Conservation (phyloP, 1,140 invertebrate species). For the Apolygus lucorum region DNA sequence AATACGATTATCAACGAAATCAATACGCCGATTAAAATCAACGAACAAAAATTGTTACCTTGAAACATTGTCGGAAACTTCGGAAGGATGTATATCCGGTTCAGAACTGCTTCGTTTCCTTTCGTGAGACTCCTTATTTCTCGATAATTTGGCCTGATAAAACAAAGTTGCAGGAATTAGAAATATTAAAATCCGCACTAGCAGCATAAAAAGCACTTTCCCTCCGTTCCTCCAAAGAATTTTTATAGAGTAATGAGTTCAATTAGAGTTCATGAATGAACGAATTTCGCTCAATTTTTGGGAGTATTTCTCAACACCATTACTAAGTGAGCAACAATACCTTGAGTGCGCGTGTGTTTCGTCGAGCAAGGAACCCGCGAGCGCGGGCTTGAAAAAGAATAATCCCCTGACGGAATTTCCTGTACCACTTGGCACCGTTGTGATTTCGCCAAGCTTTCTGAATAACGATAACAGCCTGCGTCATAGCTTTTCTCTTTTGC, state of each 20-base stretch:
- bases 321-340: too few species aligned
- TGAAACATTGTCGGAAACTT: background rate
- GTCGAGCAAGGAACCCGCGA: constrained; percentile 47
- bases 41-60: background rate
- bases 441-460: constrained; percentile 67
- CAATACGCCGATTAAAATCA: too few species aligned
- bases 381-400: constrained; percentile 64
- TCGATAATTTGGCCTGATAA: background rate
- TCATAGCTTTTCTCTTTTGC: constrained; percentile 38
- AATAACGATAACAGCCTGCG: constrained; percentile 57
- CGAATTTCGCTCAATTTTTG: too few species aligned
- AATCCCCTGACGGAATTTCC: constrained; percentile 49
- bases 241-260: too few species aligned
- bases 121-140: background rate
- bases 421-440: constrained; percentile 54
- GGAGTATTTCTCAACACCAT: too few species aligned
- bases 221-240: too few species aligned
- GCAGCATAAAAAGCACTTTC: too few species aligned
- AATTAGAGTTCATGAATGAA: too few species aligned
- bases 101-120: constrained; percentile 8
- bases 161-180: too few species aligned
- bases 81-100: background rate
- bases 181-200: too few species aligned
- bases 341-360: background rate
- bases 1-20: too few species aligned